These are phyloP conservation scores for Silurus aristotelis DNA, from an alignment of 2,797 vertebrate genomes.

Conservation along the genomic window DNA sequence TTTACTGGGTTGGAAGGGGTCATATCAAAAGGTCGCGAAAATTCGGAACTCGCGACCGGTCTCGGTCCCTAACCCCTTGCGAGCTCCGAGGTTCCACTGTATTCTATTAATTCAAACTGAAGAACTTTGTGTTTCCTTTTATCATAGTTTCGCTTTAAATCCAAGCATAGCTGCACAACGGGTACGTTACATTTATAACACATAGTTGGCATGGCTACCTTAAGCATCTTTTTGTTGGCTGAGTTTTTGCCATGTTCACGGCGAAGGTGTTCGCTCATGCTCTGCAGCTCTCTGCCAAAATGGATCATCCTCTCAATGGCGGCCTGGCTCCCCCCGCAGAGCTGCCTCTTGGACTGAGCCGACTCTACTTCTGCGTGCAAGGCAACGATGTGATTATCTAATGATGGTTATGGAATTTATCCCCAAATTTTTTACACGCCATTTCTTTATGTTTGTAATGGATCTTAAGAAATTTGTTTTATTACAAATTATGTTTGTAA, in stretches of 20 bases:
- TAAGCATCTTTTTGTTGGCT: slow-evolving; percentile 96
- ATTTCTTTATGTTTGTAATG: not conserved
- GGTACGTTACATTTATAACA: not conserved
- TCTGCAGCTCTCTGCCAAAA: slow-evolving; percentile 95
- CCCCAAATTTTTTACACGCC: not conserved
- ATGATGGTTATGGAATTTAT: not conserved
- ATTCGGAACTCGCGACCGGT: no score
- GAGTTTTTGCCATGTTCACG: slow-evolving; percentile 97
- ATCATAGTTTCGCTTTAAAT: not conserved
- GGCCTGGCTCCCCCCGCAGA: slow-evolving; percentile 96
- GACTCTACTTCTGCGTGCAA: slow-evolving; percentile 88
- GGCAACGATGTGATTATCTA: slow-evolving; percentile 13
- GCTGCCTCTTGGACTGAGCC: slow-evolving; percentile 87
- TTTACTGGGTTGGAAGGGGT: no score
- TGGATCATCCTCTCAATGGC: slow-evolving; percentile 99
- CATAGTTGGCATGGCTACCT: slow-evolving; percentile 70
- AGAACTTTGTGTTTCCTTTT: not conserved
- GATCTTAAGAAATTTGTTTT: no score
- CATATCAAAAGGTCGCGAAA: no score
- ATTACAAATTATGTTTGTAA: not conserved
- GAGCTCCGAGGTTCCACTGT: no score
- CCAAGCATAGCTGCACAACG: not conserved
- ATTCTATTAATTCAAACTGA: not conserved
- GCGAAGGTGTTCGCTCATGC: slow-evolving; percentile 95
- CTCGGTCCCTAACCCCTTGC: no score